These are phyloP conservation scores for Zapornia atra DNA, from an alignment of 2,113 vertebrate species.

Conservation along the genomic window DNA sequence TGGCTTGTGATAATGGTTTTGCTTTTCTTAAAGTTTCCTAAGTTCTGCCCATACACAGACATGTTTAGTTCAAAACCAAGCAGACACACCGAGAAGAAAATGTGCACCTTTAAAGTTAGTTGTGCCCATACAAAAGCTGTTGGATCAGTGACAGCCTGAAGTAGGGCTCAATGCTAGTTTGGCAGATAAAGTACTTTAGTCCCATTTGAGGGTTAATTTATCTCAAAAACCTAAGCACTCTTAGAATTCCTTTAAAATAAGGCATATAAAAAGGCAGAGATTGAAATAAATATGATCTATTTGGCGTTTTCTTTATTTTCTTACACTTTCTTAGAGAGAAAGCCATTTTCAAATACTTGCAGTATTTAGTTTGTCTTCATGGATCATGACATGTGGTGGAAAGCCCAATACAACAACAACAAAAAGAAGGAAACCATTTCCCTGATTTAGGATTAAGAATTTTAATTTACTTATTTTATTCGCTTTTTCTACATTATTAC, in stretches of 20 bases:
- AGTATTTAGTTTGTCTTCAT: not conserved
- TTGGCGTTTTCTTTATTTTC: not conserved
- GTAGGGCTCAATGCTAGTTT: not conserved
- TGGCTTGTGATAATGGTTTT: not conserved
- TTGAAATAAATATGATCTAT: not conserved
- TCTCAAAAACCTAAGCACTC: not conserved
- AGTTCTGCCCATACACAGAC: not conserved
- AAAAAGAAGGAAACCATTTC: not conserved
- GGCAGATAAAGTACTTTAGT: not conserved
- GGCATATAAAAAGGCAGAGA: not conserved
- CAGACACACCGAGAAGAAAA: not conserved
- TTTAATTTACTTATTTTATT: not conserved
- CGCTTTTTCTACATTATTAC: not conserved
- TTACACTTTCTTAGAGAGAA: not conserved
- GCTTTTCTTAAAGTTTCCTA: not conserved
- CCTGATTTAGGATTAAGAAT: not conserved
- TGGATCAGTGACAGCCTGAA: not conserved
- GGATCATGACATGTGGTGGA: not conserved
- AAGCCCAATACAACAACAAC: not conserved
- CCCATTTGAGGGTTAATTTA: not conserved
- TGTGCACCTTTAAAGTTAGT: not conserved
- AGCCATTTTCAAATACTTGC: not conserved
- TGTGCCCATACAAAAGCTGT: not conserved
- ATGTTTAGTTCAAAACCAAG: not conserved
- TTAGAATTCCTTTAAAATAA: not conserved